A percentile compares a stretch with the other conserved stretches of the same genome.
Conservation (phyloP, 2,113 vertebrate species). For the Dicerorhinus sumatrensis region DNA sequence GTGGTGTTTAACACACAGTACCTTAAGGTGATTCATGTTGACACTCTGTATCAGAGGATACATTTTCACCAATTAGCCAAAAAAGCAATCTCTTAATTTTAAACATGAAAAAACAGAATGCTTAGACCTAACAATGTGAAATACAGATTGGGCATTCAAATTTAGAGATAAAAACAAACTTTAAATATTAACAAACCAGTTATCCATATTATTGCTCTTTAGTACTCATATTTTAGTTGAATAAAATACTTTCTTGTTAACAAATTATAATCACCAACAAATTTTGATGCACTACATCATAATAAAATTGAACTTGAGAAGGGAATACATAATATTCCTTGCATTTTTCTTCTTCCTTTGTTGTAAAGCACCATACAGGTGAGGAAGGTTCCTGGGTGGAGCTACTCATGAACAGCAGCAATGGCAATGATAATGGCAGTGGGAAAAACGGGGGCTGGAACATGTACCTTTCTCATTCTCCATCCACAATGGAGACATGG, state of each 20-base stretch:
- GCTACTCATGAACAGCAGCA: slow-evolving; percentile 93
- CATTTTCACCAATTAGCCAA: not conserved
- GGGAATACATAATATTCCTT: not conserved
- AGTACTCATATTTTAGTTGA: not conserved
- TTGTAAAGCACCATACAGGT: not conserved
- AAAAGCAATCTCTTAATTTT: slow-evolving; percentile 15
- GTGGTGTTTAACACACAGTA: not conserved
- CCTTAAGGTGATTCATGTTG: not conserved
- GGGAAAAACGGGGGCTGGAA: slow-evolving; percentile 91
- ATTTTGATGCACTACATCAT: not conserved
- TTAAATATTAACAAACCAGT: not conserved
- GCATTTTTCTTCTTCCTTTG: not conserved
- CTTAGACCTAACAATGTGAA: not conserved
- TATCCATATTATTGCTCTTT: not conserved
- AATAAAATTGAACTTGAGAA: not conserved
- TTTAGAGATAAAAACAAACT: slow-evolving; percentile 3
- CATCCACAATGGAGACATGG: slow-evolving; percentile 97
- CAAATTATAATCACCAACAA: not conserved
- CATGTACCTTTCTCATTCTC: slow-evolving; percentile 97
- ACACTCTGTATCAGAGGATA: not conserved
- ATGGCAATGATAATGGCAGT: slow-evolving; percentile 87
- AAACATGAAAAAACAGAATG: not conserved
- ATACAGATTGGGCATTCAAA: not conserved
- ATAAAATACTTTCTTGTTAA: not conserved
- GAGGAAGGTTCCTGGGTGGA: slow-evolving; percentile 96